Percentiles rank a stretch among this genome's conserved stretches.
These are phyloP conservation scores for Eupelmus urozonus DNA, from an alignment of 2,888 invertebrate genomes.

Conservation along the genomic window DNA sequence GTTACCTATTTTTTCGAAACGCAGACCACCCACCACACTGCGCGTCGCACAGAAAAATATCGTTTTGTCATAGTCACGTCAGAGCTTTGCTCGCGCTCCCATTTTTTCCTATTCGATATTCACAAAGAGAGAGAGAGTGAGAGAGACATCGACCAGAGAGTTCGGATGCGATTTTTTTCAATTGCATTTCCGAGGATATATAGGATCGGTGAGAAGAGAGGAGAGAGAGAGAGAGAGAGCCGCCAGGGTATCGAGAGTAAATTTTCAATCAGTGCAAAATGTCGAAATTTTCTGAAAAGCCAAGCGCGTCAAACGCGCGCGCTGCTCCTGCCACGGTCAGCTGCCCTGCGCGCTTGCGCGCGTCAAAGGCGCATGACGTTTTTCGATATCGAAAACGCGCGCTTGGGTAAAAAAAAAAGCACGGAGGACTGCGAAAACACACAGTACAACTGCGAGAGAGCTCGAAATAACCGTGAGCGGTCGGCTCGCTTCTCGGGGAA, in stretches of 20 bases:
- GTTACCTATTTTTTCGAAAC: constrained; percentile 26
- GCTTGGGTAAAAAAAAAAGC: constrained; percentile 29
- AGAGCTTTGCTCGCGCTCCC: not conserved
- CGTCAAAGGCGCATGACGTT: constrained; percentile 54
- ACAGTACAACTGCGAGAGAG: not conserved
- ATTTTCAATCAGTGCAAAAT: constrained; percentile 67
- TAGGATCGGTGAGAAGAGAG: constrained; percentile 7
- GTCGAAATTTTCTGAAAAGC: constrained; percentile 67
- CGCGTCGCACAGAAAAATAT: constrained; percentile 33
- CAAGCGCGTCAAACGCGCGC: constrained; percentile 11
- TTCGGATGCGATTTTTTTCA: constrained; percentile 47
- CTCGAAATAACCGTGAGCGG: not conserved
- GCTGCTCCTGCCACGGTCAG: constrained; percentile 58
- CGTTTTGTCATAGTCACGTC: constrained; percentile 48
- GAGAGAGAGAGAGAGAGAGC: constrained; percentile 17
- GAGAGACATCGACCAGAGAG: too few relatives aligned
- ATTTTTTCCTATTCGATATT: constrained; percentile 42
- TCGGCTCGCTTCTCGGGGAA: not conserved
- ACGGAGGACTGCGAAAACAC: not conserved
- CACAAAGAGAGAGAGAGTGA: too few relatives aligned
- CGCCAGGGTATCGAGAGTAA: constrained; percentile 47
- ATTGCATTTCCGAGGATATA: constrained; percentile 54
- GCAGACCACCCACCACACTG: not conserved
- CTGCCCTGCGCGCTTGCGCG: constrained; percentile 64
- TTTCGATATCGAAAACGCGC: constrained; percentile 54